Conservation (phyloP, 2,113 vertebrate genomes). For the Nibea albiflora region DNA sequence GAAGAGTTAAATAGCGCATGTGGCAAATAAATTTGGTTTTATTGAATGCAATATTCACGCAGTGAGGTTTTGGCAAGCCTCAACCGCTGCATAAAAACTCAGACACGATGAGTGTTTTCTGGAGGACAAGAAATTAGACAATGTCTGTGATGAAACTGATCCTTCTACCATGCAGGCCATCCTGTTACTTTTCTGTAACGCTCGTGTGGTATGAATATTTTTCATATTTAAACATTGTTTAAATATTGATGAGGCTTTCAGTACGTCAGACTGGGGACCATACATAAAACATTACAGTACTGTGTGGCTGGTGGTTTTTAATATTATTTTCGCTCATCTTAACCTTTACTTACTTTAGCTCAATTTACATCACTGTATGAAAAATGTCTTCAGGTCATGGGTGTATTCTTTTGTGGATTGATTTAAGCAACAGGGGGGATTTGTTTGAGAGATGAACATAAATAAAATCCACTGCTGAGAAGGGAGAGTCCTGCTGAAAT, state of each 20-base stretch:
- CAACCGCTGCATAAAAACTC: not conserved
- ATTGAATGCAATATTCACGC: not conserved
- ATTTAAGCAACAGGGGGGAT: constrained; percentile 52
- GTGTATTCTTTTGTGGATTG: constrained; percentile 22
- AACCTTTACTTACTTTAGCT: not conserved
- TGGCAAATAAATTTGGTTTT: not conserved
- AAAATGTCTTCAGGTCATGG: constrained; percentile 22
- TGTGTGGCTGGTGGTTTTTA: constrained; percentile 4
- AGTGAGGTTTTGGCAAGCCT: constrained; percentile 6
- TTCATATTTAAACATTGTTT: not conserved
- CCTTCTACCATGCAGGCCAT: not conserved
- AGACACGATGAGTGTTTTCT: not conserved
- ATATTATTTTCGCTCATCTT: not conserved
- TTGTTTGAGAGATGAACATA: constrained; percentile 54
- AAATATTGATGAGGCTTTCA: constrained; percentile 12
- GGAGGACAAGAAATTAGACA: not conserved
- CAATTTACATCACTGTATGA: constrained; percentile 33
- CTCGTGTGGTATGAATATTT: not conserved
- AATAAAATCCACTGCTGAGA: constrained; percentile 64
- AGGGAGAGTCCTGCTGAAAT: constrained; percentile 43
- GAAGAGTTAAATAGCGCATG: constrained; percentile 7
- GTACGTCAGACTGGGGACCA: not conserved
- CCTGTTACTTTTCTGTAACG: not conserved
- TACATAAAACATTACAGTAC: not conserved
- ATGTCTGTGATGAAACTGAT: not conserved